Evolutionary conservation across 2,888 invertebrate species (phyloP), one percentile per base, ranked within the genome.

Genomic region (Aphodius sticticus): DNA sequence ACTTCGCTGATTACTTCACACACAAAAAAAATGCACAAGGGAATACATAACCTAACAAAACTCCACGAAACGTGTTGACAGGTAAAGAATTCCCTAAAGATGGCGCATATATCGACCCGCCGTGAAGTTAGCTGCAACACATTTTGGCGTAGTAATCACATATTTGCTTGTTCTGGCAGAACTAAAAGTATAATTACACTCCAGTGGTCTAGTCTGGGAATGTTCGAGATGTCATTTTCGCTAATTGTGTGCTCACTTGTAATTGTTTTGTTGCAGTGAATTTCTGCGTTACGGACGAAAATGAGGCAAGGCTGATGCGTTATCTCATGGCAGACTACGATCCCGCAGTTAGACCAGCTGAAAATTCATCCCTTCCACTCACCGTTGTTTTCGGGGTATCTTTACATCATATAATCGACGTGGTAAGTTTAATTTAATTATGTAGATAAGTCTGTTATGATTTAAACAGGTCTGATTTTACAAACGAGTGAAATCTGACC

Each of bases 331-430:
- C 92, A 84, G 92, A 91, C 86, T 96, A 96, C 89, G 95, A 96
- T 86, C 92, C 95, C 7, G 94, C 95, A 0, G 94, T 95, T 69
- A 90, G 96, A 69, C 96, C 96, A 0, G 95, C 94, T 6, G 92
- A 93, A 86, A 95, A 96, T 89, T 95, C 95, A 69, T 93, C 95
- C 0, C 91, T 93, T 81, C 94, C 96, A 0, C 91, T 96, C 26
- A 92, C 93, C 81, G 95, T 96, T 85, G 94, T 94, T 80, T 96
- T 96, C 86, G 96, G 96, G 2, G 93, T 96, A 69, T 94, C 96
- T 0, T 90, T 96, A 80, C 96, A 96, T 89, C 96, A 96, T 85
- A 96, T 96, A 82, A 96, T 96, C 83, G 96, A 96, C 86, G 96
- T 96, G 88, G 96, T 95, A 90, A 93, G 94, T 92, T 53, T 53